phyloP scores from a whole-genome alignment of 1,140 invertebrate genomes.

The Teleogryllus occipitalis region DNA sequence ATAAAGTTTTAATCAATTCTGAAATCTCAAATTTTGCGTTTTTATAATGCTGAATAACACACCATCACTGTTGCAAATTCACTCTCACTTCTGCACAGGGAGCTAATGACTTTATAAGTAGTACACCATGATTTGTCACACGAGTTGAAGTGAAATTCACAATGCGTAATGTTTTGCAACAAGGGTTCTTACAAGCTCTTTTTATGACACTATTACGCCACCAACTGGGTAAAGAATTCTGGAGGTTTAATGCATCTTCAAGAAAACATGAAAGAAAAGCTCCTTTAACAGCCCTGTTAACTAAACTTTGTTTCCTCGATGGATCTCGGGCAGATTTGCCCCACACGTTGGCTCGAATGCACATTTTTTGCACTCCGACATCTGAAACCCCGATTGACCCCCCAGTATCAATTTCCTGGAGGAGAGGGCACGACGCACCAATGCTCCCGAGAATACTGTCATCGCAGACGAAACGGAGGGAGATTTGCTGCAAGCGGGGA shows the following conservation, averaged over 20 bases:
- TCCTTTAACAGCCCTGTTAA: not conserved
- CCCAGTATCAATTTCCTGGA: conserved; percentile 20
- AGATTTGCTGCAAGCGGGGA: conserved; percentile 16
- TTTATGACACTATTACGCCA: conserved; percentile 18
- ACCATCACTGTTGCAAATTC: not conserved
- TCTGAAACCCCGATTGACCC: conserved; percentile 22
- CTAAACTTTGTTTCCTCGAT: not conserved
- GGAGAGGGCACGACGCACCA: conserved; percentile 19
- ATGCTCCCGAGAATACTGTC: conserved; percentile 21
- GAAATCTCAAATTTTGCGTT: too few species aligned
- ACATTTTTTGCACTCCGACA: conserved; percentile 17
- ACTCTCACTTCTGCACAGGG: conserved; percentile 10
- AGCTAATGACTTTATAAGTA: conserved; percentile 16
- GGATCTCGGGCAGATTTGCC: not conserved
- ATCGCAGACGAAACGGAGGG: conserved; percentile 22
- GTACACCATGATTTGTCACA: conserved; percentile 16
- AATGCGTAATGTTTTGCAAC: conserved; percentile 17
- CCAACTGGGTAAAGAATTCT: conserved; percentile 17
- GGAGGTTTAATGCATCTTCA: conserved; percentile 15
- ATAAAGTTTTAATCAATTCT: too few species aligned
- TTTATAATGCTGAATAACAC: too few species aligned
- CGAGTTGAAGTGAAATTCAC: conserved; percentile 18
- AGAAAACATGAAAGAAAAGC: conserved; percentile 19
- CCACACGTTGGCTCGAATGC: not conserved
- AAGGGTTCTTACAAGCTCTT: conserved; percentile 17